phyloP scores from a whole-genome alignment of 2,888 invertebrate genomes.

The Meteorus cinctellus region DNA sequence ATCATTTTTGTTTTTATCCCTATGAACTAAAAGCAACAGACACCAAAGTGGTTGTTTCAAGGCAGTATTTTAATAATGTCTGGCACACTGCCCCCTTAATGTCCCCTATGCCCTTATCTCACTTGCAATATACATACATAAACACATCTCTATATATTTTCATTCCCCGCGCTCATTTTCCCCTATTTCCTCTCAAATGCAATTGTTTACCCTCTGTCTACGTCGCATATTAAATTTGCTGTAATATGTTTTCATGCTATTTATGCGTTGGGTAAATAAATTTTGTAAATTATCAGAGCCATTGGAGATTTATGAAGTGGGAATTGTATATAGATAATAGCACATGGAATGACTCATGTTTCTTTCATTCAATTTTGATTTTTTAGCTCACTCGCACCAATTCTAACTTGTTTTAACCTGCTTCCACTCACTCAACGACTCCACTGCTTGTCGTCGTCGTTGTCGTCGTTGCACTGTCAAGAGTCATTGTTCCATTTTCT shows the following conservation, averaged over 20 bases:
- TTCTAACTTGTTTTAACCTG: not conserved
- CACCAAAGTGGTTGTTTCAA: slow-evolving; percentile 6
- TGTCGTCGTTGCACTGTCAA: slow-evolving; percentile 20
- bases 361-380: not conserved
- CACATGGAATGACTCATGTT: slow-evolving; percentile 9
- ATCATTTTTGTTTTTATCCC: not conserved
- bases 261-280: slow-evolving; percentile 24
- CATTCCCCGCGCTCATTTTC: not conserved
- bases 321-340: not conserved
- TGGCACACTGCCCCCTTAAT: slow-evolving; percentile 71
- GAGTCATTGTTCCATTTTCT: slow-evolving; percentile 51
- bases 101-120: slow-evolving; percentile 57
- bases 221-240: slow-evolving; percentile 33
- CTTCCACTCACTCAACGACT: slow-evolving; percentile 1
- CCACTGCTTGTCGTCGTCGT: slow-evolving; percentile 17
- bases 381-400: not conserved
- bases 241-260: slow-evolving; percentile 32
- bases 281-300: slow-evolving; percentile 24
- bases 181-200: slow-evolving; percentile 16
- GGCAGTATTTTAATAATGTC: slow-evolving; percentile 67
- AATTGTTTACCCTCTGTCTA: slow-evolving; percentile 23
- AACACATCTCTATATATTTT: not conserved
- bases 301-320: not conserved
- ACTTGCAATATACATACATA: slow-evolving; percentile 25
- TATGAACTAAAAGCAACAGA: slow-evolving; percentile 18